phyloP scores from a whole-genome alignment of 2,113 vertebrate species.

The Melierax canorus region DNA sequence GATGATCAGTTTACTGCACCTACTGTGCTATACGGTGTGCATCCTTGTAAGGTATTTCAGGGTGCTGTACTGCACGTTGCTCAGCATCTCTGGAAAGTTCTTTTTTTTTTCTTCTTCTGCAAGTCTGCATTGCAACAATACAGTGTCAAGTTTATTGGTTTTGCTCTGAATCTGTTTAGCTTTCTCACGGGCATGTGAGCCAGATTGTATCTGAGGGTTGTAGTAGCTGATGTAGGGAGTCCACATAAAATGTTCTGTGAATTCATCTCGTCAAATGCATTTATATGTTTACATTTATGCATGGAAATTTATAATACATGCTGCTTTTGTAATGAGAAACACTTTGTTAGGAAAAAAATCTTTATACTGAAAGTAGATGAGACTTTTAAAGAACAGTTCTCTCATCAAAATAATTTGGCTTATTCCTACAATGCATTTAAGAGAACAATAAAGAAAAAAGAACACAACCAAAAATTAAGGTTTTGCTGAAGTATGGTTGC shows the following conservation, averaged over 20 bases:
- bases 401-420: background rate
- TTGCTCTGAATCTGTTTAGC: background rate
- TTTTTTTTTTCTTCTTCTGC: background rate
- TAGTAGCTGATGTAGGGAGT: background rate
- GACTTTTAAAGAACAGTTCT: background rate
- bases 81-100: background rate
- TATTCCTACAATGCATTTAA: background rate
- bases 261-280: background rate
- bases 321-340: background rate
- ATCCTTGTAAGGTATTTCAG: background rate
- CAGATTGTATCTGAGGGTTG: background rate
- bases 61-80: rapidly evolving
- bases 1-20: rapidly evolving
- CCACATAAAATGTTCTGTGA: background rate
- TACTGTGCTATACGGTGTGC: background rate
- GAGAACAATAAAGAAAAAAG: background rate
- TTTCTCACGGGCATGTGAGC: background rate
- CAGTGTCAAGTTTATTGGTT: background rate
- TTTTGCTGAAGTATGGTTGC: background rate
- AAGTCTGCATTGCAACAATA: background rate
- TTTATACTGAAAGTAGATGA: background rate
- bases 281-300: background rate
- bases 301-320: background rate
- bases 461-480: background rate
- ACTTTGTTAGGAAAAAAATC: too few relatives aligned